These are phyloP conservation scores for Hippopotamus amphibius DNA, from an alignment of 2,113 vertebrate genomes.

Conservation along the genomic window DNA sequence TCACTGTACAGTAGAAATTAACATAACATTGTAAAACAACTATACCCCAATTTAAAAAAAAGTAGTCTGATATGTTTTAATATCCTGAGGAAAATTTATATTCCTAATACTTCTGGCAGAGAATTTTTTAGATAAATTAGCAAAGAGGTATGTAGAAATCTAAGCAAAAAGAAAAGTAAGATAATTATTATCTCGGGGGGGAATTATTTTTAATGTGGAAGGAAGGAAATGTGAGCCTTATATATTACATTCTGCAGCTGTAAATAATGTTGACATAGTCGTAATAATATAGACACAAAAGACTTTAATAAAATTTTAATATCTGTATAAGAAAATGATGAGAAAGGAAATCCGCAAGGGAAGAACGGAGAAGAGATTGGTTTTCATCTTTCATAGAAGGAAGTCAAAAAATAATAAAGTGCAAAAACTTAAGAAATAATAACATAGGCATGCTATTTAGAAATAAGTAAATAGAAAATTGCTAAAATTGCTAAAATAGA, in stretches of 20 bases:
- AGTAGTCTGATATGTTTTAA: background rate
- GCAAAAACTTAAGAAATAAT: background rate
- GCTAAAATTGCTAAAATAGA: background rate
- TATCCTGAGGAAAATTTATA: background rate
- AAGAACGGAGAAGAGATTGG: background rate
- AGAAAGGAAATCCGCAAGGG: background rate
- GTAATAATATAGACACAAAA: background rate
- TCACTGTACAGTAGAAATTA: too few relatives aligned
- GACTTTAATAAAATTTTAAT: background rate
- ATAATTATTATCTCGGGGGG: background rate
- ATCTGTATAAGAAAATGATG: background rate
- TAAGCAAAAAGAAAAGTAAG: background rate
- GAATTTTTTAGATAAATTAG: background rate
- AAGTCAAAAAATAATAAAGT: background rate
- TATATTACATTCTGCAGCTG: background rate
- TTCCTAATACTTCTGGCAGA: background rate
- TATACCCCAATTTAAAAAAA: background rate
- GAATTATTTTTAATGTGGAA: background rate
- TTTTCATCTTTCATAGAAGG: background rate
- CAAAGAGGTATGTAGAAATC: background rate
- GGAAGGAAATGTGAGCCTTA: background rate
- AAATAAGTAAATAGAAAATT: conserved; percentile 38
- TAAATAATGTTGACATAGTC: background rate
- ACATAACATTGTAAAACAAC: too few relatives aligned
- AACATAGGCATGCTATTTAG: background rate